Evolutionary conservation across 92 coral and sea anemone genomes (phyloP).

Genomic region (Muricea muricata): DNA sequence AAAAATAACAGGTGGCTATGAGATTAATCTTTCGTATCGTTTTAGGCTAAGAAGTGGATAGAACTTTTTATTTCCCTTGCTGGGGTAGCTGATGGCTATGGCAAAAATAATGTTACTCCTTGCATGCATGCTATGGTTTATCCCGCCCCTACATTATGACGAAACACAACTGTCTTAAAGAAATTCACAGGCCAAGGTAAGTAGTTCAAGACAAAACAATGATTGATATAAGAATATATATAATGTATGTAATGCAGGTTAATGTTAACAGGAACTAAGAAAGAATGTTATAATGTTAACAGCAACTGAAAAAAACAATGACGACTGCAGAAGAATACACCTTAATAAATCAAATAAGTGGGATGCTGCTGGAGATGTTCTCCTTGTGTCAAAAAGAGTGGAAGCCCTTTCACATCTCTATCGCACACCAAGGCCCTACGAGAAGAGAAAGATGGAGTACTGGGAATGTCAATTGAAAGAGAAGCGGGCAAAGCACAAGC

Average conservation of each 20-base stretch:
- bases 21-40: neutral
- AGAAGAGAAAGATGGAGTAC: neutral
- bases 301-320: conserved; percentile 13
- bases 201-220: neutral
- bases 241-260: neutral
- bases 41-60: conserved; percentile 52
- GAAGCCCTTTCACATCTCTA: neutral
- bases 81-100: conserved; percentile 32
- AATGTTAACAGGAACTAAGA: neutral
- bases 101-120: conserved; percentile 49
- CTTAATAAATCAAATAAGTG: neutral
- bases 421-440: conserved; percentile 14
- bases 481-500: conserved; percentile 16
- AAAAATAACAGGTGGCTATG: neutral
- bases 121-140: conserved; percentile 18
- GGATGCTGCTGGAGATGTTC: conserved; percentile 20
- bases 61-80: conserved; percentile 27
- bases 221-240: neutral
- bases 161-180: neutral
- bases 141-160: neutral
- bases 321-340: conserved; percentile 5
- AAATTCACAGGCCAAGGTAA: neutral
- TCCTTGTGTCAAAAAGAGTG: conserved; percentile 3
- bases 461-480: neutral
- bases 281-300: neutral